Conservation (phyloP, 1,140 invertebrate genomes). For the Vollenhovia emeryi region DNA sequence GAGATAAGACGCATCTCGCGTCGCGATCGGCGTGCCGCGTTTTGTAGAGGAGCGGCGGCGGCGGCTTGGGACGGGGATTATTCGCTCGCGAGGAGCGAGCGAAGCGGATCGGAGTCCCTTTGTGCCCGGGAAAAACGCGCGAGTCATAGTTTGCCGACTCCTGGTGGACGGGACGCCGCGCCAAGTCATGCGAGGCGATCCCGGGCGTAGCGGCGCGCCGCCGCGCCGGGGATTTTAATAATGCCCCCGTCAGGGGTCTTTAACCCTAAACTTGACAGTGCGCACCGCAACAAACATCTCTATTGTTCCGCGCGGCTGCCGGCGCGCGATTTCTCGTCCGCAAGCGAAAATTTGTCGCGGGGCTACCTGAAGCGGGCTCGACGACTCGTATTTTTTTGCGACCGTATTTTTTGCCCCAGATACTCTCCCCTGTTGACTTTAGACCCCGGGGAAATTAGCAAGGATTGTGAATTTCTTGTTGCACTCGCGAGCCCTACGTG, state of each 20-base stretch:
- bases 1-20: slow-evolving; percentile 57
- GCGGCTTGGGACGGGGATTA: background rate
- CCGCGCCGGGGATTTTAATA: slow-evolving; percentile 51
- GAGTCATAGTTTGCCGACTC: slow-evolving; percentile 56
- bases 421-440: background rate
- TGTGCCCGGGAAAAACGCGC: slow-evolving; percentile 38
- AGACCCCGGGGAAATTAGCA: background rate
- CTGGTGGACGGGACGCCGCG: slow-evolving; percentile 37
- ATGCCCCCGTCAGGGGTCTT: slow-evolving; percentile 37
- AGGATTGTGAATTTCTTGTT: background rate
- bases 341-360: background rate
- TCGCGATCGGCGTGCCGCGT: slow-evolving; percentile 49
- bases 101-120: slow-evolving; percentile 21
- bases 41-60: slow-evolving; percentile 36
- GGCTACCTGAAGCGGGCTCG: background rate
- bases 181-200: slow-evolving; percentile 46
- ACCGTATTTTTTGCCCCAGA: background rate
- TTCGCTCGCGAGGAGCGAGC: slow-evolving; percentile 16
- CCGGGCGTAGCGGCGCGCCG: background rate
- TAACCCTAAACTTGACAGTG: slow-evolving; percentile 45
- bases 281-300: slow-evolving; percentile 8
- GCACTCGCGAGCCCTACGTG: background rate
- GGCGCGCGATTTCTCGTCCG: background rate
- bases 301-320: slow-evolving; percentile 12
- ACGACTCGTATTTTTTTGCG: too few relatives aligned